A percentile compares a stretch with the other conserved stretches of the same genome.
These are phyloP conservation scores for Platyscapa corneri DNA, from an alignment of 1,140 invertebrate species.

Conservation along the genomic window DNA sequence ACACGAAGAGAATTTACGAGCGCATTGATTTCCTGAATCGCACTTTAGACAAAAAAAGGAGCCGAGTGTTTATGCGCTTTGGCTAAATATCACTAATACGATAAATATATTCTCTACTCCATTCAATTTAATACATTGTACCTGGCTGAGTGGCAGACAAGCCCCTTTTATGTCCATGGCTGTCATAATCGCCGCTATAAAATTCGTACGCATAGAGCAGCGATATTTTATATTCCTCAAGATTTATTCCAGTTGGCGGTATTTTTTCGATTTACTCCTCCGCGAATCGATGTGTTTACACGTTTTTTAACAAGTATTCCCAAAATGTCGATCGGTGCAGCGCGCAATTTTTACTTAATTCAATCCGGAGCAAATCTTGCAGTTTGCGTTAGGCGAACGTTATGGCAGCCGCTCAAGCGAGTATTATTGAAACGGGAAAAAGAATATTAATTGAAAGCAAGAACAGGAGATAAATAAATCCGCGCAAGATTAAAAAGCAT, in stretches of 20 bases:
- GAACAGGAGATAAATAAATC: neutral
- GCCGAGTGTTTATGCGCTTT: neutral
- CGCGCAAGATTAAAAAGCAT: neutral
- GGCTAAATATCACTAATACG: neutral
- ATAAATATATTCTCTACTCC: neutral
- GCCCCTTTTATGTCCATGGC: neutral
- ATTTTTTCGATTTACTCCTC: neutral
- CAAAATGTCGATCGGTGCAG: neutral
- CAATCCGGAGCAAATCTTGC: neutral
- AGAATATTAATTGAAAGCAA: neutral
- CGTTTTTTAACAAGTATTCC: neutral
- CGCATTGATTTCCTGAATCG: conserved; percentile 1
- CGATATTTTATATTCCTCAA: neutral
- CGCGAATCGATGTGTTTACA: neutral
- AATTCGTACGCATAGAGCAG: neutral
- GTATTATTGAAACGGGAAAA: neutral
- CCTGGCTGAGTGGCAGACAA: neutral
- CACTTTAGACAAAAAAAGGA: neutral
- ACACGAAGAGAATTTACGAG: conserved; percentile 2
- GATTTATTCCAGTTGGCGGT: neutral
- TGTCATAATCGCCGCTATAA: neutral
- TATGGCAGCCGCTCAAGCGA: neutral
- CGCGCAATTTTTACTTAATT: neutral
- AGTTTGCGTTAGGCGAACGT: neutral
- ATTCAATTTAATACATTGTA: neutral